Evolutionary conservation across 2,797 vertebrate genomes (phyloP).

Genomic region (Phoxinus dragarum): DNA sequence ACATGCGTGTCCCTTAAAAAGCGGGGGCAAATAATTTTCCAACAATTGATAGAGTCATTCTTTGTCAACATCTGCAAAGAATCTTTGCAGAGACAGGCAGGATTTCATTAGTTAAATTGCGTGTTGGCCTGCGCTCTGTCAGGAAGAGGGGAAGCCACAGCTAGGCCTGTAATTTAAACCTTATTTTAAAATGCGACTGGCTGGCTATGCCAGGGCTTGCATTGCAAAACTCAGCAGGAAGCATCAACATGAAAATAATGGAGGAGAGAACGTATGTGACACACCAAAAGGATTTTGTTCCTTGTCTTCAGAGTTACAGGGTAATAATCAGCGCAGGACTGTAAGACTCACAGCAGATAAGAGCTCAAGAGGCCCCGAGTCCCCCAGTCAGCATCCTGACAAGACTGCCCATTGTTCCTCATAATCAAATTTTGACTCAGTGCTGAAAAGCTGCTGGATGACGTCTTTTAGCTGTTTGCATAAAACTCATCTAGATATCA

Average conservation of each 20-base stretch:
- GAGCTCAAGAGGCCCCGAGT: constrained; percentile 47
- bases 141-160: constrained; percentile 95
- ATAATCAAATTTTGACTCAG: constrained; percentile 68
- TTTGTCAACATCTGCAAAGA: constrained; percentile 97
- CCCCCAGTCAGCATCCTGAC: constrained; percentile 59
- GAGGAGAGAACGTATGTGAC: constrained; percentile 60
- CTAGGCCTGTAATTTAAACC: constrained; percentile 98
- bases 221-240: constrained; percentile 64
- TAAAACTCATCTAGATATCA: constrained; percentile 32
- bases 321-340: constrained; percentile 63
- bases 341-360: constrained; percentile 64
- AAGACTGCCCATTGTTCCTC: constrained; percentile 69
- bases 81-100: constrained; percentile 97
- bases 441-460: constrained; percentile 54
- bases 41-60: constrained; percentile 87
- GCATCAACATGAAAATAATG: constrained; percentile 61
- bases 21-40: constrained; percentile 81
- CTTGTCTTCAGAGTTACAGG: constrained; percentile 52
- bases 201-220: constrained; percentile 76
- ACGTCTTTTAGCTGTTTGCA: constrained; percentile 34
- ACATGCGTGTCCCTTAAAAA: constrained; percentile 56
- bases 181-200: constrained; percentile 94
- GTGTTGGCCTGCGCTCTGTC: constrained; percentile 97
- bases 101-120: constrained; percentile 99
- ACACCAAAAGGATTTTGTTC: constrained; percentile 59